phyloP scores from a whole-genome alignment of 2,888 invertebrate genomes.

The Chouioia cunea region DNA sequence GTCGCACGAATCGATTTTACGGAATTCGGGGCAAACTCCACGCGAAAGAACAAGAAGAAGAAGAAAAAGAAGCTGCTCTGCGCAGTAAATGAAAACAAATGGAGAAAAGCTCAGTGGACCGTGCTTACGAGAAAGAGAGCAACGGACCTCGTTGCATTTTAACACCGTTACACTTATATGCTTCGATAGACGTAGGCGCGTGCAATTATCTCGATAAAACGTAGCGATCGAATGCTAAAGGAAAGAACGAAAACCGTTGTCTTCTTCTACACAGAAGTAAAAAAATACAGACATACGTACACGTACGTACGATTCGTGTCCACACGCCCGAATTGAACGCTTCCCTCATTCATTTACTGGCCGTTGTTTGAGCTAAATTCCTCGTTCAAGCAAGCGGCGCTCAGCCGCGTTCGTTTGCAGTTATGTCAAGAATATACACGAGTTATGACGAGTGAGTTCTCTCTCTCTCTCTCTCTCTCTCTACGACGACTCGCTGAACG shows the following conservation, averaged over 20 bases:
- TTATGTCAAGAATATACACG: constrained; percentile 22
- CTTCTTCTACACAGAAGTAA: neutral
- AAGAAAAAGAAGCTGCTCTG: constrained; percentile 40
- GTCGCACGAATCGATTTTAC: no score
- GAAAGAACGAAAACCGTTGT: neutral
- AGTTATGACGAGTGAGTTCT: no score
- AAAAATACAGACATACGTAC: neutral
- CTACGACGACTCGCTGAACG: no score
- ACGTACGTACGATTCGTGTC: neutral
- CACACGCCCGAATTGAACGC: neutral
- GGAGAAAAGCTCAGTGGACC: constrained; percentile 59
- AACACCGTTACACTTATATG: constrained; percentile 66
- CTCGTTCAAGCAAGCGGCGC: constrained; percentile 2
- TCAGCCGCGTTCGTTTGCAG: constrained; percentile 16
- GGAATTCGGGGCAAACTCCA: neutral
- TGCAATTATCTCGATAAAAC: no score
- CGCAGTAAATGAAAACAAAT: constrained; percentile 29
- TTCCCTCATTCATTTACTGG: no score
- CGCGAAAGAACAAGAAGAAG: no score
- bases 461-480: no score
- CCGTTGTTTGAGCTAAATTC: constrained; percentile 34
- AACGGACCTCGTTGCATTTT: constrained; percentile 57
- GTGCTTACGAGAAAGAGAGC: constrained; percentile 47
- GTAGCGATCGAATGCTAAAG: neutral
- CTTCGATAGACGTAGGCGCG: neutral